phyloP scores from a whole-genome alignment of 1,140 invertebrate genomes.

The Lerema accius region DNA sequence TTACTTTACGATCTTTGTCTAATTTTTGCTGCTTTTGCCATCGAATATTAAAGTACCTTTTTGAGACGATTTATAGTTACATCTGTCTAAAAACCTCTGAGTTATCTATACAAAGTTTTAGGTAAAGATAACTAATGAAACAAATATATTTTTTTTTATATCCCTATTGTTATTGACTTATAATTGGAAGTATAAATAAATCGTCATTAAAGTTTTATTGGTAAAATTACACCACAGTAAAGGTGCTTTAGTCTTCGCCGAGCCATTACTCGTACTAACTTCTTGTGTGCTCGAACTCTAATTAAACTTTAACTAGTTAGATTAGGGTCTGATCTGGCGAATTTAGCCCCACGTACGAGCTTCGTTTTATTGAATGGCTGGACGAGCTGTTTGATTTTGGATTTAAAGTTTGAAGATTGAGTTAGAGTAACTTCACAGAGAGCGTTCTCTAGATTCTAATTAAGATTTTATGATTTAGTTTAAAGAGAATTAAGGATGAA shows the following conservation, averaged over 20 bases:
- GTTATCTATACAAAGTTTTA: too few species aligned
- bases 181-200: too few species aligned
- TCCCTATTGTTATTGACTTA: too few species aligned
- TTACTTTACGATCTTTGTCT: too few species aligned
- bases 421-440: neutral
- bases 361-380: slow-evolving; percentile 27
- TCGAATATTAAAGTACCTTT: too few species aligned
- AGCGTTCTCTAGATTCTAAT: neutral
- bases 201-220: too few species aligned
- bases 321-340: slow-evolving; percentile 33
- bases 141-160: too few species aligned
- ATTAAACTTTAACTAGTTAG: slow-evolving; percentile 36
- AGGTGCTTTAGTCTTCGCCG: slow-evolving; percentile 17
- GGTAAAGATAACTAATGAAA: too few species aligned
- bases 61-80: too few species aligned
- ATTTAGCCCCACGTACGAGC: slow-evolving; percentile 25
- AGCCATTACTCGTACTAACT: slow-evolving; percentile 27
- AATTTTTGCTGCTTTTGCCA: too few species aligned
- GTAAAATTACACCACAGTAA: slow-evolving; percentile 18
- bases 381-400: slow-evolving; percentile 16
- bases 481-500: too few species aligned
- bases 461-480: neutral
- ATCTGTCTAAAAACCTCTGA: too few species aligned
- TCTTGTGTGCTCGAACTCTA: slow-evolving; percentile 32
- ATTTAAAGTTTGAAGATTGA: slow-evolving; percentile 13